Base-by-base conservation (phyloP, 1,140 invertebrate genomes). In the Heliconius melpomene region DNA sequence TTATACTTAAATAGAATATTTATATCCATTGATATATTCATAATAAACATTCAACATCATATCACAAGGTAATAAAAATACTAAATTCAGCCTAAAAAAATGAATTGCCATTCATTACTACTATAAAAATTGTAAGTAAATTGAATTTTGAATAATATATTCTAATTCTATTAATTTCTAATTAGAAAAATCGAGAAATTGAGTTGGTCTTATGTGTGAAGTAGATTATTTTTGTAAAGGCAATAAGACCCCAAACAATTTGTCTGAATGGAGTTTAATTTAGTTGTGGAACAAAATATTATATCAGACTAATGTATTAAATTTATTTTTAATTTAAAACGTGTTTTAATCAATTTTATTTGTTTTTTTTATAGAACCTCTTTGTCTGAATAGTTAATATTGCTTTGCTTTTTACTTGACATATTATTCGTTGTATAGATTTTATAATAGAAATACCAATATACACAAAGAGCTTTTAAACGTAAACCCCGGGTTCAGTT, bases 271-370 rank as follows among this genome's bases (percentile, higher is more conserved):
- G 57, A 57, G 20, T 73, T 79, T 75, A 72, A 75, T 75, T 79
- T 75, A 79, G 78, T 75, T 71, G 46, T 71, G 75, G 26, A 54
- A 75, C 73, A 79, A 74, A 52, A 52, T 75, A 66, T 79, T 71
- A 75, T 70, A 75, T 38, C 70, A 79, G 77, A 79, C 57, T 79
- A 79, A 79, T 75, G 60, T 79, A 79, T 72, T 79, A 79, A 79
- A 79, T 52, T 79, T 79, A 79, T 79, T 79, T 79, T 79, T 75
- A 79, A 77, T 74, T 74, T 75, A 70, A 46, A 72, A 75, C 11
- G 26, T 50, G 20, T 36, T 75, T 80, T 80, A 70, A 66, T 77
- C 60, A 26, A 66, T 13, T 26, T 16, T 66, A n/a, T 66, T 26
- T 66, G 2, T 1, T 29, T 13, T 66, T n/a, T 57, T 57, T n/a